Base-by-base conservation (phyloP, 2,113 vertebrate species). In the Nettapus auritus region DNA sequence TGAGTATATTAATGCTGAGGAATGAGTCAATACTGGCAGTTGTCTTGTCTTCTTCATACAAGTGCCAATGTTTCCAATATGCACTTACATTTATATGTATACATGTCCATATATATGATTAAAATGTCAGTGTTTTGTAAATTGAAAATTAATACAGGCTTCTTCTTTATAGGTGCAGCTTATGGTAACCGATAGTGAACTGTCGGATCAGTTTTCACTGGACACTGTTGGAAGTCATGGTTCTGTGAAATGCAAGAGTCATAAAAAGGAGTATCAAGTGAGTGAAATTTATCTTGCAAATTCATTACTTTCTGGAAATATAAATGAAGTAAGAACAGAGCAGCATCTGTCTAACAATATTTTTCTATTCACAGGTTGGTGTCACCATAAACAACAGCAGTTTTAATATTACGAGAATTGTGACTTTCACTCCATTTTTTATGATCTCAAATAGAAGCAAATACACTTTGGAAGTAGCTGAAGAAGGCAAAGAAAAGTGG, bases 201-300 rank as follows among this genome's bases (percentile, higher is more conserved):
- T 99, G 13, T 99, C 99, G 5, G 99, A 99, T 86, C 98, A 98
- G 2, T 99, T 99, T 98, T 99, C 99, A 46, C 97, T 99, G 93
- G 99, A 99, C 96, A 99, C 99, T 33, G 99, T 99, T 86, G 99
- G 99, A 62, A 99, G 99, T 96, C 98, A 99, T 71, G 99, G 99
- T 87, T 98, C 98, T 82, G 98, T 99, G 91, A 99, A 98, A 97
- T 99, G 99, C 96, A 99, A 99, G 98, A 98, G 98, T 92, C 96
- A 97, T 56, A 98, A 97, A 84, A 99, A 98, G 94, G 99, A 99
- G 7, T 99, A 99, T 95, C 97, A 98, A 98, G 99, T 99, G 90
- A 98, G 98, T 97, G 92, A 78, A 53, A 86, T 82, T 53, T 81
- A 0, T 63, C 62, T n/a, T 76, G 90, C 2, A 66, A 60, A 53